Base-by-base conservation (phyloP, 1,140 invertebrate genomes). In the Neotoxoptera formosana region DNA sequence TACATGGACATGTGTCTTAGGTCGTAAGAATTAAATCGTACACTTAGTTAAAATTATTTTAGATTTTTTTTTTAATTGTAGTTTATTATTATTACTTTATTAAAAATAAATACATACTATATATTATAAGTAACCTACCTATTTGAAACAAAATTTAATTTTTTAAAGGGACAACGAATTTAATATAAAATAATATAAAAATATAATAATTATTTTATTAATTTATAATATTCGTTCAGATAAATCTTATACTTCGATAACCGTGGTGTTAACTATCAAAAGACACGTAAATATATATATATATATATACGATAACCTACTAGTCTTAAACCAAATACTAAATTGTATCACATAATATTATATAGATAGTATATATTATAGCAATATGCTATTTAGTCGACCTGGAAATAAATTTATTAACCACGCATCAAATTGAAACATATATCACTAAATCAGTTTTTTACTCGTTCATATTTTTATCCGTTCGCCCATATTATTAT, bases 401-500 rank as follows among this genome's bases (percentile, higher is more conserved):
- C 17, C 17, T 30, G 30, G n/a, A 34, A 51, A 88, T 30, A 51
- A 34, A 34, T 51, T 20, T 51, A 88, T 88, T 34, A 88, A 88
- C 47, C 20, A 51, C 47, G n/a, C n/a, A 51, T 51, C 45, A 88
- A 88, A 88, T 51, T 21, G 47, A 48, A 51, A 48, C 86, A 83
- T 83, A 83, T 83, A 83, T 83, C 36, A 41, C 36, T 41, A 41
- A 41, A 83, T 84, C 83, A 41, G 83, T 45, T 41, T 25, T 36
- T 30, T 83, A 83, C 81, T 41, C 84, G 4, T 6, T n/a, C 14
- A 67, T 67, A 45, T 90, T 45, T n/a, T 14, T 67, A 30, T 90
- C 36, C 89, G 21, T 47, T 56, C 34, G 34, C 36, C 51, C 36
- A 41, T 90, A 90, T 90, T 90, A 90, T 90, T 60, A 56, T 60